Percentiles rank a stretch among this genome's conserved stretches.
These are phyloP conservation scores for Alouatta palliata DNA, from an alignment of 2,113 vertebrate genomes.

Conservation along the genomic window DNA sequence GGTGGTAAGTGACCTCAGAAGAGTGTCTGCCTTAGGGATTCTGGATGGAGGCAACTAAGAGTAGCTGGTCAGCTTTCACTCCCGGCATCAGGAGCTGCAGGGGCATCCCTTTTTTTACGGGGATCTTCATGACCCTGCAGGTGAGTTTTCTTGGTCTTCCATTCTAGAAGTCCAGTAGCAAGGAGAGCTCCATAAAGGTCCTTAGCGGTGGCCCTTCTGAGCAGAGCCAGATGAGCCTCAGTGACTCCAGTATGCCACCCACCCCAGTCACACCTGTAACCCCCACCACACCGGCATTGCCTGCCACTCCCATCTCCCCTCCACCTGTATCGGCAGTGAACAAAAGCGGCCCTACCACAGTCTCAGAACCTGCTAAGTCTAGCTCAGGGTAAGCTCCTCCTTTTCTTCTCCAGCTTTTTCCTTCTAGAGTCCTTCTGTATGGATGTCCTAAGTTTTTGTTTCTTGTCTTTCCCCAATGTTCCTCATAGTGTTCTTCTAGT, in stretches of 20 bases:
- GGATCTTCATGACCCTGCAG: neutral
- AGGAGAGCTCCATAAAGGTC: slow-evolving; percentile 89
- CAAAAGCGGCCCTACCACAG: slow-evolving; percentile 84
- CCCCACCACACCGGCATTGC: slow-evolving; percentile 83
- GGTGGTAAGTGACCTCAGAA: slow-evolving; percentile 84
- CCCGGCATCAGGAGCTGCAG: rapidly evolving
- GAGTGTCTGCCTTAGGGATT: neutral
- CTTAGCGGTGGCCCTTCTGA: slow-evolving; percentile 84
- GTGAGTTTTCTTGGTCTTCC: neutral
- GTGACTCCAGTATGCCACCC: slow-evolving; percentile 87
- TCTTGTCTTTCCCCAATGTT: neutral
- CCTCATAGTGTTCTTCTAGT: slow-evolving; percentile 92
- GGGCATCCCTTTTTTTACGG: rapidly evolving
- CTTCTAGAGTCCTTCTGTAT: neutral
- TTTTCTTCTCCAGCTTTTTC: neutral
- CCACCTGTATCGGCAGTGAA: slow-evolving; percentile 83
- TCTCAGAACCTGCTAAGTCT: slow-evolving; percentile 89
- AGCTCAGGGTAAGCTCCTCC: slow-evolving; percentile 87
- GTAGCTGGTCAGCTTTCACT: neutral
- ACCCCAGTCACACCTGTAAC: slow-evolving; percentile 89
- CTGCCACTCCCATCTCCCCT: slow-evolving; percentile 91
- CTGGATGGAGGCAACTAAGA: neutral
- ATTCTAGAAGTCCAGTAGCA: slow-evolving; percentile 91
- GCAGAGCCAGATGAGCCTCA: slow-evolving; percentile 84
- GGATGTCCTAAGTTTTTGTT: neutral